Base-by-base conservation (phyloP, 37 sponge, comb jelly and placozoan species). In the Chondrilla cf. caribensis region DNA sequence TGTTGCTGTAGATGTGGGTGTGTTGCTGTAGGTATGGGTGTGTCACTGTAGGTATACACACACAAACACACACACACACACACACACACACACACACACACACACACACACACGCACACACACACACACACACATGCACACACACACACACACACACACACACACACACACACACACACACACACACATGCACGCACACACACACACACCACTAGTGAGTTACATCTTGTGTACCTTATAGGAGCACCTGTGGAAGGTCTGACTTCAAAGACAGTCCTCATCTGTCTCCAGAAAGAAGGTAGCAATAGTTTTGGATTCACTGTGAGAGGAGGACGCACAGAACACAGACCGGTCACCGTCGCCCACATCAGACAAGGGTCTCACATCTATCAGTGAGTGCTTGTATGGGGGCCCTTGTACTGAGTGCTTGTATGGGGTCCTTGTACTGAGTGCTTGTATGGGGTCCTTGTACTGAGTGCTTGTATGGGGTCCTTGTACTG, bases 271-370 rank as follows among this genome's bases (percentile, higher is more conserved):
- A 88, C 79, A 11, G 89, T 91, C 22, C n/a, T 37, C 32, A 55
- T 94, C 17, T 60, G 40, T 2, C 70, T 94, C 51, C 58, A 72
- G 71, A 81, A 73, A 25, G 94, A 86, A 29, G 82, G 88, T 31
- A 83, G 47, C n/a, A 86, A 80, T 40, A 76, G 83, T 39, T 90
- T 81, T 86, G 95, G 95, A 0, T 94, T 94, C 83, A 90, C 80
- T 17, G 83, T 94, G 29, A 88, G 89, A 31, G 91, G 89, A 38
- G 92, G 92, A 18, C 58, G 77, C 36, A 79, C 60, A 29, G 92
- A 92, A 47, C 54, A 73, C 47, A 77, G 93, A 78, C 91, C 91
- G 19, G 83, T 94, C 80, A 90, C 95, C 24, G 84, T 94, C n/a
- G 85, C 95, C 51, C 86, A 94, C 39, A 86, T 94, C 9, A 72